Percentiles rank a stretch among this genome's conserved stretches.
These are phyloP conservation scores for Vanessa atalanta DNA, from an alignment of 1,140 invertebrate genomes.

Conservation along the genomic window DNA sequence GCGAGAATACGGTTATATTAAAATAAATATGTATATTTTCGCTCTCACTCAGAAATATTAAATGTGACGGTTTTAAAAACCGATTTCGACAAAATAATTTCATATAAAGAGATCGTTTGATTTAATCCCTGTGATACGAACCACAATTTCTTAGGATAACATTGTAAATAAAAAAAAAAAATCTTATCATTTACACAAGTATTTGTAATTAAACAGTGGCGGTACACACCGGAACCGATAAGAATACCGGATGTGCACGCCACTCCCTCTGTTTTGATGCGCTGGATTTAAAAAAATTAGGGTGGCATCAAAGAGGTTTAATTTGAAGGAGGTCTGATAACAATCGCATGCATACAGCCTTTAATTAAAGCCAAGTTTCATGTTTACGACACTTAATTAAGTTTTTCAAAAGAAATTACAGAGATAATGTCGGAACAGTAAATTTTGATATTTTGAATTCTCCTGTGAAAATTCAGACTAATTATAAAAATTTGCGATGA, in stretches of 20 bases:
- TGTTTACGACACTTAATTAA: constrained; percentile 59
- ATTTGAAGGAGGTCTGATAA: constrained; percentile 46
- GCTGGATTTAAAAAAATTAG: constrained; percentile 41
- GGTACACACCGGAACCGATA: constrained; percentile 61
- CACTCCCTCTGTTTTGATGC: constrained; percentile 50
- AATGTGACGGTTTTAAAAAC: background rate
- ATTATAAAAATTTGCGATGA: constrained; percentile 33
- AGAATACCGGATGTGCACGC: constrained; percentile 55
- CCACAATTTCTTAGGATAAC: constrained; percentile 12
- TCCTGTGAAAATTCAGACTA: constrained; percentile 27
- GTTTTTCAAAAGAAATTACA: constrained; percentile 40
- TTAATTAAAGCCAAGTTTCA: constrained; percentile 37
- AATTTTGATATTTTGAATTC: constrained; percentile 32
- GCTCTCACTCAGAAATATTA: constrained; percentile 8
- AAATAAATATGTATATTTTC: background rate
- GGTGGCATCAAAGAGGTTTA: constrained; percentile 39
- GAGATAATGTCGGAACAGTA: constrained; percentile 27
- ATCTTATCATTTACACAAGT: constrained; percentile 32
- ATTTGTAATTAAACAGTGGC: constrained; percentile 66
- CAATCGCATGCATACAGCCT: constrained; percentile 46
- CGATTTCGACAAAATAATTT: constrained; percentile 4
- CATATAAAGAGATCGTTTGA: constrained; percentile 16
- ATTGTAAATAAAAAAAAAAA: constrained; percentile 14
- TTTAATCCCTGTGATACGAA: background rate
- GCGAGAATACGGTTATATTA: constrained; percentile 4